Conservation (phyloP, 2,888 invertebrate species). For the Halictus ligatus region DNA sequence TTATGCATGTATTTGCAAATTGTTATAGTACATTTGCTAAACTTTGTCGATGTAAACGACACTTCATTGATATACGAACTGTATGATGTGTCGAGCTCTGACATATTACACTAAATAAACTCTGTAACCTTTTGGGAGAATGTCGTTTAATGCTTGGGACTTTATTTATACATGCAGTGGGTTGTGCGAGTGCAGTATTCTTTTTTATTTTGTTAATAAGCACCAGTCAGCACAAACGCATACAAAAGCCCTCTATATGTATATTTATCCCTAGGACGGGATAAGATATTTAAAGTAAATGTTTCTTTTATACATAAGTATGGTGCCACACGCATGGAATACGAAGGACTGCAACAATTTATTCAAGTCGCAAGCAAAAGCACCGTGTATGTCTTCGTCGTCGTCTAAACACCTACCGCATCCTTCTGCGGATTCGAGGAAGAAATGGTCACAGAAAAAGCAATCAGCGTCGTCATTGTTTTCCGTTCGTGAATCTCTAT, state of each 20-base stretch:
- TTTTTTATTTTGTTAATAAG: background rate
- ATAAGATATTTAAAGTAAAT: conserved; percentile 1
- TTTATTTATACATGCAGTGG: background rate
- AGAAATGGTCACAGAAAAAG: background rate
- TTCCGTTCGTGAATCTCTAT: background rate
- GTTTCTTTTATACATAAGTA: background rate
- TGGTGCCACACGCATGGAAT: background rate
- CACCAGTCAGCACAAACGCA: background rate
- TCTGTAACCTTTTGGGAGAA: background rate
- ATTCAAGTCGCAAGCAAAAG: background rate
- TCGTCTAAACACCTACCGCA: background rate
- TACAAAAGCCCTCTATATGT: background rate
- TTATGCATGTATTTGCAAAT: background rate
- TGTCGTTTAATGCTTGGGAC: background rate
- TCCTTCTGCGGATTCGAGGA: background rate
- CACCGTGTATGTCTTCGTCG: background rate
- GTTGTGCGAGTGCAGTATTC: background rate
- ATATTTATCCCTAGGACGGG: background rate
- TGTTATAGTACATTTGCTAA: background rate
- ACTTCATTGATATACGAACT: background rate
- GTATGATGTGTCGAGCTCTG: background rate
- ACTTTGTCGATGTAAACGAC: background rate
- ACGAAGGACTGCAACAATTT: background rate
- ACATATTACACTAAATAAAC: background rate
- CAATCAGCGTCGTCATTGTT: conserved; percentile 3